Base-by-base conservation (phyloP, 1,140 invertebrate genomes). In the Zophobas atratus region DNA sequence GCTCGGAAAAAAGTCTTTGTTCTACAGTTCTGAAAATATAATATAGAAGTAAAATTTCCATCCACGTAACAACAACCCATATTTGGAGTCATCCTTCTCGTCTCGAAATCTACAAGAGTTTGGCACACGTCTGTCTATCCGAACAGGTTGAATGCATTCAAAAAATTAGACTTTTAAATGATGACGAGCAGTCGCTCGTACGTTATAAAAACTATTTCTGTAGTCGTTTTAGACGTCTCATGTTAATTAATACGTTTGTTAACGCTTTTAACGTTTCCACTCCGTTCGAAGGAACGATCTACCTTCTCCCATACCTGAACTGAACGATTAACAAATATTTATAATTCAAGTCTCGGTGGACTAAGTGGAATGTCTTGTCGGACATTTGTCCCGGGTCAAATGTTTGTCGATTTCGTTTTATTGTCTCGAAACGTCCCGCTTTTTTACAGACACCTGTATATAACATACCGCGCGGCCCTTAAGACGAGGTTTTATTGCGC, bases 291-390 rank as follows among this genome's bases (percentile, higher is more conserved):
- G 32, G 67, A 70, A 72, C 33, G 70, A 72, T 55, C 6, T 72
- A 6, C 51, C 51, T 48, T 72, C 51, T 72, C 70, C 20, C 51
- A 72, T 72, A 72, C 70, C 70, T 72, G 70, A 72, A 72, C 46
- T 53, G 56, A 75, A 75, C 51, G 78, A 81, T 79, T 77, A 79
- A 79, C 78, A 79, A 79, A 81, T 81, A 81, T 81, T 79, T 79
- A 79, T 81, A 80, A 77, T 80, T 79, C 78, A 79, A 74, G 78
- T 77, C 75, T 75, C 56, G 57, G 51, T 70, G 70, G 67, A 77
- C 79, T 82, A 82, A 82, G 81, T 82, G 81, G 81, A 82, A 82
- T 82, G 77, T 82, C 81, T 79, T 82, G 81, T 82, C 80, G 73
- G 79, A 77, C 72, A 82, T 82, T 80, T 82, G 81, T 82, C 70